Percentiles rank a stretch among this genome's conserved stretches.
Evolutionary conservation across 2,888 invertebrate genomes (phyloP).

Genomic region (Harmothoe impar): DNA sequence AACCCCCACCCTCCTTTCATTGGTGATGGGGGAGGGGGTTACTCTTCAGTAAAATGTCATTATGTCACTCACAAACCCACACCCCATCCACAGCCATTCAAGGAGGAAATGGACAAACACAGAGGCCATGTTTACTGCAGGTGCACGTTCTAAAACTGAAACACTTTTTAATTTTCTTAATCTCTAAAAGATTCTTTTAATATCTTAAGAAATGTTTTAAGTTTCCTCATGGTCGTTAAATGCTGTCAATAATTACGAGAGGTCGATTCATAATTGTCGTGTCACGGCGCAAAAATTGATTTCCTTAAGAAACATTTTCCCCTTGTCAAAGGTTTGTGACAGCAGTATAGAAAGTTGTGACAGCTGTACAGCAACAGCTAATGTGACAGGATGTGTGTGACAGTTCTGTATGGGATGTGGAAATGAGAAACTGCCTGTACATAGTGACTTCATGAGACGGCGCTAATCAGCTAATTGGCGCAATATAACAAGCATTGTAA

Average conservation of each 20-base stretch:
- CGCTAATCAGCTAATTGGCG: no score
- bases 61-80: not conserved
- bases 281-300: constrained; percentile 12
- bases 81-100: not conserved
- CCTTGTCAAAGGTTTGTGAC: not conserved
- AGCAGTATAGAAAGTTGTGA: not conserved
- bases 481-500: no score
- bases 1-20: no score
- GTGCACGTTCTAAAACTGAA: not conserved
- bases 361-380: not conserved
- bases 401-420: no score
- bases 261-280: constrained; percentile 42
- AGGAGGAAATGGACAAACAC: not conserved
- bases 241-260: constrained; percentile 3
- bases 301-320: not conserved
- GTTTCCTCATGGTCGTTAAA: not conserved
- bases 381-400: no score
- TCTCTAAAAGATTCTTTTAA: no score
- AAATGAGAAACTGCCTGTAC: no score
- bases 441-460: no score
- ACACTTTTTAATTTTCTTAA: no score
- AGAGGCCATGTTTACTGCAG: not conserved
- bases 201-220: no score
- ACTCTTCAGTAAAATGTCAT: not conserved
- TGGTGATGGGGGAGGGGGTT: not conserved